Evolutionary conservation across 2,888 invertebrate species (phyloP).

Genomic region (Scrobipalpa atriplicella): DNA sequence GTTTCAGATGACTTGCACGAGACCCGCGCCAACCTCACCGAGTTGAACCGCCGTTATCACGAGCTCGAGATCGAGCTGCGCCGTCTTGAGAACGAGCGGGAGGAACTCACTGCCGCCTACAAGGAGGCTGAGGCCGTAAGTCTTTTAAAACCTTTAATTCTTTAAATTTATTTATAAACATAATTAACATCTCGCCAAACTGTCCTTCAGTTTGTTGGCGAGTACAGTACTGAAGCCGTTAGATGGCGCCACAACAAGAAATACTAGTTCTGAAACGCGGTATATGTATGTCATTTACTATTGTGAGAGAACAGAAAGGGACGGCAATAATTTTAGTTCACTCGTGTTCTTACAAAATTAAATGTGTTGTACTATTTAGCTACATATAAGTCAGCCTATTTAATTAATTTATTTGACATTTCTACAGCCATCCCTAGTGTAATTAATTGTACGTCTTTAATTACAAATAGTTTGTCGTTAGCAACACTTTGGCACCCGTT

Average conservation of each 20-base stretch:
- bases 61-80: conserved; percentile 98
- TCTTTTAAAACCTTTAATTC: too few species aligned
- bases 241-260: too few species aligned
- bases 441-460: conserved; percentile 39
- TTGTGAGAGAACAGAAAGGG: too few species aligned
- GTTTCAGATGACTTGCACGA: conserved; percentile 96
- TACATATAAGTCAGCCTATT: background rate
- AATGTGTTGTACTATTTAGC: background rate
- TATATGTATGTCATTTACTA: too few species aligned
- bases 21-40: conserved; percentile 95
- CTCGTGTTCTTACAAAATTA: too few species aligned
- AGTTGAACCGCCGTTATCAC: conserved; percentile 98
- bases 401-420: conserved; percentile 32
- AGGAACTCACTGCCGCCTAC: conserved; percentile 98
- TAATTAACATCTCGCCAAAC: too few species aligned
- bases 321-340: too few species aligned
- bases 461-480: conserved; percentile 41
- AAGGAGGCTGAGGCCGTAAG: conserved; percentile 99
- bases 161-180: too few species aligned
- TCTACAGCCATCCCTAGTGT: conserved; percentile 24
- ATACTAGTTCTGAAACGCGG: too few species aligned
- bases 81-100: conserved; percentile 99
- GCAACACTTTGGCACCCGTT: conserved; percentile 52
- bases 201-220: too few species aligned
- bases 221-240: too few species aligned